Evolutionary conservation across 2,113 vertebrate genomes (phyloP).

Genomic region (Syrmaticus mikado): DNA sequence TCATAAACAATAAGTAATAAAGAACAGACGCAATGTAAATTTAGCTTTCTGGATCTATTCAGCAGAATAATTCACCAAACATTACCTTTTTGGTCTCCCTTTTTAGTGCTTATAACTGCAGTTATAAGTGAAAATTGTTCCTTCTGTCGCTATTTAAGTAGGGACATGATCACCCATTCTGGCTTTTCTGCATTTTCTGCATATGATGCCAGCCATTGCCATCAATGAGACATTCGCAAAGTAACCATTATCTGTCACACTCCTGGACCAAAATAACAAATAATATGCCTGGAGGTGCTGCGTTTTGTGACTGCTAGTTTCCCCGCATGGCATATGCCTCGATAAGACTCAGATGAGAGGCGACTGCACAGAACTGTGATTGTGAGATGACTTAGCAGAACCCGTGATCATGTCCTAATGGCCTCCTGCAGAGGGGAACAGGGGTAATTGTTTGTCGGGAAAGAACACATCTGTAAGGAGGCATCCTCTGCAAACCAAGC

Average conservation of each 20-base stretch:
- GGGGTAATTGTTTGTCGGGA: slow-evolving; percentile 83
- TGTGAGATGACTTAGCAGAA: slow-evolving; percentile 84
- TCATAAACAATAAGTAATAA: slow-evolving; percentile 56
- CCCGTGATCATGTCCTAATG: slow-evolving; percentile 81
- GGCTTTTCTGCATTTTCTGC: slow-evolving; percentile 43
- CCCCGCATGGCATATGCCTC: slow-evolving; percentile 71
- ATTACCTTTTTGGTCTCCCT: slow-evolving; percentile 1
- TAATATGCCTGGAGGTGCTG: slow-evolving; percentile 76
- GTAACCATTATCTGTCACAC: slow-evolving; percentile 75
- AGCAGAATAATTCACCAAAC: slow-evolving; percentile 33
- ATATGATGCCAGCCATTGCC: slow-evolving; percentile 49
- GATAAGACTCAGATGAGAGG: slow-evolving; percentile 76
- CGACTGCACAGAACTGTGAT: slow-evolving; percentile 81
- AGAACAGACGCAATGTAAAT: slow-evolving; percentile 43
- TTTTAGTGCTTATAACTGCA: slow-evolving; percentile 42
- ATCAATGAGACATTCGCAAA: slow-evolving; percentile 63
- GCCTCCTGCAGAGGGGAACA: slow-evolving; percentile 76
- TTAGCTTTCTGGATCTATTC: slow-evolving; percentile 28
- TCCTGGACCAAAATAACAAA: slow-evolving; percentile 79
- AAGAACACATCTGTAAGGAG: slow-evolving; percentile 76
- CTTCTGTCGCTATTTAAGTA: slow-evolving; percentile 13
- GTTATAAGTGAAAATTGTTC: not conserved
- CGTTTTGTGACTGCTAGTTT: slow-evolving; percentile 74
- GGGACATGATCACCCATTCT: slow-evolving; percentile 7
- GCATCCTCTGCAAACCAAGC: slow-evolving; percentile 75